These are phyloP conservation scores for Heterocephalus glaber DNA, from an alignment of 2,113 vertebrate species.

Conservation along the genomic window DNA sequence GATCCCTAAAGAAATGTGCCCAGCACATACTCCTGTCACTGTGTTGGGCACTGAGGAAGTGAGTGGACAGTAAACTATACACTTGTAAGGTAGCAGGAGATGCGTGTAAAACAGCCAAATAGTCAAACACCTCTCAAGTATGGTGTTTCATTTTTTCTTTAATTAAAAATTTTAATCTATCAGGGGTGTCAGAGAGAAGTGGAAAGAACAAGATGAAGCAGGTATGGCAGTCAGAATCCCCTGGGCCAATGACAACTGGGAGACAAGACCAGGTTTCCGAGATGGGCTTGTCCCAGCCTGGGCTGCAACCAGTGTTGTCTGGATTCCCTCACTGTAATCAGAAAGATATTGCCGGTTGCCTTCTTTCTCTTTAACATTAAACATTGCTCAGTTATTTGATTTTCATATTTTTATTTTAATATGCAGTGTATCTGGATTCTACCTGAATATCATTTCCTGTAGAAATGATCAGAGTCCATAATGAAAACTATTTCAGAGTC, in stretches of 20 bases:
- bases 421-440: not conserved
- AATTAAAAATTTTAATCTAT: constrained; percentile 7
- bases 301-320: no score
- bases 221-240: not conserved
- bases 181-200: not conserved
- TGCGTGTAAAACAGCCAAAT: not conserved
- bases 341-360: not conserved
- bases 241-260: no score
- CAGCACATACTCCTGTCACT: not conserved
- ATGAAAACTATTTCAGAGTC: not conserved
- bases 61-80: not conserved
- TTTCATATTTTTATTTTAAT: not conserved
- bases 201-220: not conserved
- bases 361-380: not conserved
- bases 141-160: not conserved
- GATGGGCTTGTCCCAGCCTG: not conserved
- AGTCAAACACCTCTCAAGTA: not conserved
- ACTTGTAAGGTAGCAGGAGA: not conserved
- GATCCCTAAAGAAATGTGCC: accelerated
- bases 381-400: not conserved
- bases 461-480: not conserved
- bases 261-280: not conserved
- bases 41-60: not conserved
- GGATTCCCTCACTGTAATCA: not conserved
- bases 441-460: not conserved